phyloP scores from a whole-genome alignment of 2,113 vertebrate species.

The Polypterus senegalus region DNA sequence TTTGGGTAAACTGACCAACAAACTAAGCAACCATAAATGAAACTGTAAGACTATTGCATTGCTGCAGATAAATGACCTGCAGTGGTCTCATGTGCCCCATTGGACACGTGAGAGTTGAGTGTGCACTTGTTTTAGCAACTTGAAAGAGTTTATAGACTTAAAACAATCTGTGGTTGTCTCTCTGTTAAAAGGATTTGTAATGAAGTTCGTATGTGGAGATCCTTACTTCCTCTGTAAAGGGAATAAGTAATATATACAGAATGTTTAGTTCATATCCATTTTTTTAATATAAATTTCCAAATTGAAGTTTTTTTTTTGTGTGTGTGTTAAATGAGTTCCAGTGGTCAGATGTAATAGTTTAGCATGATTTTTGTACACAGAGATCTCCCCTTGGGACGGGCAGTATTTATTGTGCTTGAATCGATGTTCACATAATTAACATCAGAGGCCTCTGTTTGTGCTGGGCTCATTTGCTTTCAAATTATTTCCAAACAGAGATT shows the following conservation, averaged over 20 bases:
- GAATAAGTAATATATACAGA: constrained; percentile 22
- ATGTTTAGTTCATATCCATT: constrained; percentile 31
- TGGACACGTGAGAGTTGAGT: too few species aligned
- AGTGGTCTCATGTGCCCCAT: too few species aligned
- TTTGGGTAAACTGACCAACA: too few species aligned
- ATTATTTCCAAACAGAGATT: constrained; percentile 22
- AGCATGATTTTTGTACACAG: constrained; percentile 45
- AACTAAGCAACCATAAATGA: too few species aligned
- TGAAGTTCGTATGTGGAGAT: constrained; percentile 27
- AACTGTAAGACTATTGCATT: too few species aligned
- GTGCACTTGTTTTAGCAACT: too few species aligned
- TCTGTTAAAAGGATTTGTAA: constrained; percentile 17
- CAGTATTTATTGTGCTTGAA: constrained; percentile 34
- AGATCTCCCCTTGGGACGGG: constrained; percentile 36
- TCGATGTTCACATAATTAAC: constrained; percentile 32
- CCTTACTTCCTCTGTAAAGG: constrained; percentile 19
- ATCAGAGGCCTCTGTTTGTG: constrained; percentile 34
- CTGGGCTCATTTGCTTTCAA: constrained; percentile 35
- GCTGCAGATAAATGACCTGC: too few species aligned
- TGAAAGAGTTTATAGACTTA: too few species aligned
- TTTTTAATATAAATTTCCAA: constrained; percentile 21
- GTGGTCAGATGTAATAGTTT: constrained; percentile 29
- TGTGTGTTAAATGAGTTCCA: constrained; percentile 44
- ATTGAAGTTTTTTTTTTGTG: constrained; percentile 22
- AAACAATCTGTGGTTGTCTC: too few species aligned